Base-by-base conservation (phyloP, 2,797 vertebrate genomes). In the Acipenser ruthenus region DNA sequence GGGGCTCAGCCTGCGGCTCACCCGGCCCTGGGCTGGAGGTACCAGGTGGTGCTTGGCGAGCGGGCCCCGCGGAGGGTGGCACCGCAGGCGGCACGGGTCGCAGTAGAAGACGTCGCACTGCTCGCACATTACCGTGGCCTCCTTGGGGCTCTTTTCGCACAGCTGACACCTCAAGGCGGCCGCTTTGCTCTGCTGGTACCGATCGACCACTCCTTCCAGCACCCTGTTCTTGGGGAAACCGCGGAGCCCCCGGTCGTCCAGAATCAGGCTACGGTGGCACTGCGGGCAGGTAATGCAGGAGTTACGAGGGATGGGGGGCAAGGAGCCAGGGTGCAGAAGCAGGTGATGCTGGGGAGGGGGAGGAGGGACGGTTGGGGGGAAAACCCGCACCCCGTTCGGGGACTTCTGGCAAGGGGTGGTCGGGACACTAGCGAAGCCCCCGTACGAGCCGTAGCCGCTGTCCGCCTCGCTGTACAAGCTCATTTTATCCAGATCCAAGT, bases 61-160 rank as follows among this genome's bases (percentile, higher is more conserved):
- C 1, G 96, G 96, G 0, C 96, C 96, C 66, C 96, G 91, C 37
- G 95, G 95, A 6, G 96, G 96, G 71, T 99, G 96, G 81, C 96
- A 99, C 6, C 96, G 89, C 75, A 98, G 86, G 80, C 95, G 95
- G 79, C 96, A 99, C 3, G 95, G 92, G 59, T 99, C 96, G 81
- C 96, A 99, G 87, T 99, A 99, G 83, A 97, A 97, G 62, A 99
- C 96, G 62, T 99, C 95, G 87, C 96, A 99, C 84, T 98, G 96
- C 87, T 98, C 96, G 82, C 96, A 99, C 94, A 99, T 95, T 69
- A 92, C 94, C 0, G 94, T 92, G 79, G 96, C 96, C 79, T 98
- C 96, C 68, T 91, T 92, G 56, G 96, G 95, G 51, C 89, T 93
- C 84, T 94, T 95, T 88, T 99, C 96, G 74, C 96, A 99, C 12